These are phyloP conservation scores for Sebastes minor DNA, from an alignment of 2,797 vertebrate species.

Conservation along the genomic window DNA sequence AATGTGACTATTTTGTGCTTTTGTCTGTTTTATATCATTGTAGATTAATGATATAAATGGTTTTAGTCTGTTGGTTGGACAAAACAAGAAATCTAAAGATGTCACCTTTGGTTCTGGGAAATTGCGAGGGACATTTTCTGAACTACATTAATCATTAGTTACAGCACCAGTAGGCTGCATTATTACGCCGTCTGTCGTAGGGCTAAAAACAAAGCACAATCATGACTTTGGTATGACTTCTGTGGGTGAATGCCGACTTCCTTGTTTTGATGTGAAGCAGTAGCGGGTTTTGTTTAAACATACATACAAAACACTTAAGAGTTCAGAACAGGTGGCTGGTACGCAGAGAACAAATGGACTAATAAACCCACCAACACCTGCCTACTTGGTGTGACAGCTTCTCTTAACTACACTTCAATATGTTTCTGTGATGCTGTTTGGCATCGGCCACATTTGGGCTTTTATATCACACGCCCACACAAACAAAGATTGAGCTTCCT, in stretches of 20 bases:
- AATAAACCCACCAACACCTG: not conserved
- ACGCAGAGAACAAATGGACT: constrained; percentile 1
- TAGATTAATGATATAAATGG: not conserved
- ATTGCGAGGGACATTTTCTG: not conserved
- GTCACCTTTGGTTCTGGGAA: not conserved
- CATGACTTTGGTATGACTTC: constrained; percentile 14
- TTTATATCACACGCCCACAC: not conserved
- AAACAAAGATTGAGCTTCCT: not conserved
- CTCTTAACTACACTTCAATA: not conserved
- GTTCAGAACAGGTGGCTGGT: constrained; percentile 20
- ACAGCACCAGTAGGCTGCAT: fast-evolving
- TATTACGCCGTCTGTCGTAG: not conserved
- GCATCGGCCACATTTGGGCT: not conserved
- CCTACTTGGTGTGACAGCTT: not conserved
- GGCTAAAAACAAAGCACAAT: not conserved
- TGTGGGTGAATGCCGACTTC: not conserved
- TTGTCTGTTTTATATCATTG: not conserved
- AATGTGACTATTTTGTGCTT: not conserved
- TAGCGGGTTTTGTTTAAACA: constrained; percentile 7
- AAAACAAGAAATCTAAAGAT: not conserved
- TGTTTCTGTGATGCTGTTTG: not conserved
- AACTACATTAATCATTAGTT: not conserved
- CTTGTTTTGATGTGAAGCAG: constrained; percentile 5
- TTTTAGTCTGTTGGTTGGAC: not conserved
- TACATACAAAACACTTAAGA: not conserved